These are phyloP conservation scores for Trachymyrmex cornetzi DNA, from an alignment of 1,140 invertebrate genomes.

Conservation along the genomic window DNA sequence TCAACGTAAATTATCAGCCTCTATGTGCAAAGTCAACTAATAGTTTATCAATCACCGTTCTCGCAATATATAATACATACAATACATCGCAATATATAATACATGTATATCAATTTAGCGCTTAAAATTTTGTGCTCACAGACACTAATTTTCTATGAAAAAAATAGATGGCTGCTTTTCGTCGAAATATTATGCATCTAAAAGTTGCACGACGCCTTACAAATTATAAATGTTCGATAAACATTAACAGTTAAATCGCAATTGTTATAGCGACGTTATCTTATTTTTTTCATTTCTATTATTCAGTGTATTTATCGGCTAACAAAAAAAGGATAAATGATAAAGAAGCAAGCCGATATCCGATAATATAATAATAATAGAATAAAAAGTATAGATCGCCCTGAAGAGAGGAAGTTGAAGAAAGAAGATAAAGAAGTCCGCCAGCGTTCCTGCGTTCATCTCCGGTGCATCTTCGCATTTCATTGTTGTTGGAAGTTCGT, in stretches of 20 bases:
- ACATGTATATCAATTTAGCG: conserved; percentile 1
- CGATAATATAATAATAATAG: conserved; percentile 46
- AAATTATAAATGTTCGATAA: not conserved
- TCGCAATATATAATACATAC: too few relatives aligned
- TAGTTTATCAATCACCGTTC: not conserved
- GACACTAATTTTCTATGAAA: not conserved
- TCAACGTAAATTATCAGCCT: not conserved
- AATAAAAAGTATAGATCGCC: conserved; percentile 9
- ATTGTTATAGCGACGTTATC: not conserved
- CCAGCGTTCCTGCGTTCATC: not conserved
- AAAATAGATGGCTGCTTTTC: not conserved
- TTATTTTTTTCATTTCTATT: not conserved
- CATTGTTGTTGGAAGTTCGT: conserved; percentile 19
- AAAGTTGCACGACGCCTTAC: not conserved
- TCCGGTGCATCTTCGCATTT: conserved; percentile 25
- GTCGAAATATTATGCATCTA: not conserved
- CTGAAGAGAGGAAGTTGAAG: conserved; percentile 7
- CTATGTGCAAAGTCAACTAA: not conserved
- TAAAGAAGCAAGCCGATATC: conserved; percentile 3
- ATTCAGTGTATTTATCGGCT: not conserved
- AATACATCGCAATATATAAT: too few relatives aligned
- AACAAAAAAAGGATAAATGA: conserved; percentile 5
- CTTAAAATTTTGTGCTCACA: not conserved
- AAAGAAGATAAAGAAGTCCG: conserved; percentile 21
- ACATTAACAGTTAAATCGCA: not conserved